Base-by-base conservation (phyloP, 2,888 invertebrate genomes). In the Drosophila yooni region DNA sequence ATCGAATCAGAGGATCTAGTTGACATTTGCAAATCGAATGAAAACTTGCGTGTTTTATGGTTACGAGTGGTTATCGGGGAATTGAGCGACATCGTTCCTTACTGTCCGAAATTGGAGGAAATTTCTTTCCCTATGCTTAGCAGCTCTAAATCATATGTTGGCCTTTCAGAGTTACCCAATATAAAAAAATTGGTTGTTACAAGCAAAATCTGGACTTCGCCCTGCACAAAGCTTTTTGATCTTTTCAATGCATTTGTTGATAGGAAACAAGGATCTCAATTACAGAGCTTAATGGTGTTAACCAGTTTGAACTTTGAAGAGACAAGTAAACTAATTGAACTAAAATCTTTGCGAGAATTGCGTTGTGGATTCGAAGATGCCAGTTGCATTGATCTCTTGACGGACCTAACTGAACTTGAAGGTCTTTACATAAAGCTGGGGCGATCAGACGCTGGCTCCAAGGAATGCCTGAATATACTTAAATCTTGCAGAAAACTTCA, bases 331-430 rank as follows among this genome's bases (percentile, higher is more conserved):
- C 27, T 77, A 18, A 31, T 53, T 15, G 4, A 72, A 40, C n/a
- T 77, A 18, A 57, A 57, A 8, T 58, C 15, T 0, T 18, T 76
- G 11, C 68, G 29, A 34, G 68, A 64, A 31, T 38, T 76, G 36
- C 46, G 46, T 15, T 72, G 63, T 29, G 2, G 25, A 1, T 72
- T 76, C 46, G 61, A 77, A 7, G 61, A 76, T 33, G 63, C 48
- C 10, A 34, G 40, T 7, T 69, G 76, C 53, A 77, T 76, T 27
- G 63, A 73, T 34, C 60, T 72, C 2, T 38, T 76, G 38, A 48
- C 77, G 5, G 48, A 77, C 18, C 40, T 76, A 10, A 63, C 63
- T 1, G 77, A 73, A 21, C 69, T 76, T 3, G 73, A 76, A 34
- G 60, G 59, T 7, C 76, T 76, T 27, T 76, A 76, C 15, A 50